Conservation (phyloP, 2,797 vertebrate genomes). For the Heliangelus exortis region DNA sequence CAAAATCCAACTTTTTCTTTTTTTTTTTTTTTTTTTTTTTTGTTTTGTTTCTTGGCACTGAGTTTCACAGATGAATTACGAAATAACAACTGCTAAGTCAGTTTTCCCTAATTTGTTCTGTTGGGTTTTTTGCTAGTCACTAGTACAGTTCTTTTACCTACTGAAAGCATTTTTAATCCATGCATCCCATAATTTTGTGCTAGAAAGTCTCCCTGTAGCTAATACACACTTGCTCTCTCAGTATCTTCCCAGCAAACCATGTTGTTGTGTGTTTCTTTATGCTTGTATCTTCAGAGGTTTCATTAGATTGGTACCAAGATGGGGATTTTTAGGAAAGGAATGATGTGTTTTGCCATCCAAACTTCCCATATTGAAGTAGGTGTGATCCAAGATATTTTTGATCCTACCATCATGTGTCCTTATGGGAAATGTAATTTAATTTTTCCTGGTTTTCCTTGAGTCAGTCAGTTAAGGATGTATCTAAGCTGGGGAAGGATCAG, state of each 20-base stretch:
- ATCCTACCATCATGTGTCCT: neutral
- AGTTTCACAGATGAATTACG: neutral
- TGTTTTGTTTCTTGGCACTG: neutral
- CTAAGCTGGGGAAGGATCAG: neutral
- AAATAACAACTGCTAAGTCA: neutral
- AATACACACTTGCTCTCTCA: neutral
- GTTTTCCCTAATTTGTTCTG: neutral
- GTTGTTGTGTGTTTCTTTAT: neutral
- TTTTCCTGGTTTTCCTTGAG: conserved; percentile 2
- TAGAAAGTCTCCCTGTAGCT: neutral
- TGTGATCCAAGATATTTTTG: neutral
- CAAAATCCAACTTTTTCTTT: neutral
- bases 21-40: neutral
- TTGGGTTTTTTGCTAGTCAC: neutral
- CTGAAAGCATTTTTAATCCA: neutral
- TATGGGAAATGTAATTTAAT: neutral
- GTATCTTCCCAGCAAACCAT: neutral
- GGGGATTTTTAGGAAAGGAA: neutral
- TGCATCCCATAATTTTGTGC: neutral
- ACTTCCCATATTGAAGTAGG: neutral
- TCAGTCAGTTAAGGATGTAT: neutral
- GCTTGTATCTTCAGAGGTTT: neutral
- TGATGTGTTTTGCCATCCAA: neutral
- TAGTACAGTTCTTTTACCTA: neutral
- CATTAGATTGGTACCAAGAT: neutral